phyloP scores from a whole-genome alignment of 1,140 invertebrate genomes.

The Drosophila persimilis region DNA sequence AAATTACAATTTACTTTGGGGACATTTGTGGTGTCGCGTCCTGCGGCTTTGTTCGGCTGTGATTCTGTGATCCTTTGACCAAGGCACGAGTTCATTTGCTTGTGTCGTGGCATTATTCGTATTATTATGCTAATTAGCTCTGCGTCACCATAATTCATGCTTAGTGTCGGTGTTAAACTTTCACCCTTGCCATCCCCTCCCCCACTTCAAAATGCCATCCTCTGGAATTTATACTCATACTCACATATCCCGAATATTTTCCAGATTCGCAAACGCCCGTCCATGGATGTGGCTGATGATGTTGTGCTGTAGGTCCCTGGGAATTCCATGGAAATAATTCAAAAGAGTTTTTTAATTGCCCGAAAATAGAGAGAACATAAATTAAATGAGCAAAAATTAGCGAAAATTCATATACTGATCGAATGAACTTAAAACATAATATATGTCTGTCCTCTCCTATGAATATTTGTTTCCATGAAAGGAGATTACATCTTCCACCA shows the following conservation, averaged over 20 bases:
- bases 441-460: too few species aligned
- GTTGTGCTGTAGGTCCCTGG: constrained; percentile 79
- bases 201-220: neutral
- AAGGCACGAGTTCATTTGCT: constrained; percentile 44
- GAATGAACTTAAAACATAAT: too few species aligned
- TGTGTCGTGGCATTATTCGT: constrained; percentile 37
- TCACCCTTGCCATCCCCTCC: neutral
- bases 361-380: too few species aligned
- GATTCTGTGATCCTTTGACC: constrained; percentile 22
- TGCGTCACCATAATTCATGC: constrained; percentile 44
- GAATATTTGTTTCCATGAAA: too few species aligned
- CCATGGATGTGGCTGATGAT: constrained; percentile 77
- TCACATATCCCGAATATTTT: constrained; percentile 78
- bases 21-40: constrained; percentile 4
- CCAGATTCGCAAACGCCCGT: constrained; percentile 72
- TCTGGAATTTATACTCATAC: constrained; percentile 40
- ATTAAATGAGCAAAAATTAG: too few species aligned
- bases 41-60: constrained; percentile 15
- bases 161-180: constrained; percentile 44
- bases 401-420: too few species aligned
- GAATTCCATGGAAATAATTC: neutral
- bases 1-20: constrained; percentile 43
- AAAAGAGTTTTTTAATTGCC: neutral
- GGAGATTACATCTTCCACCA: too few species aligned
- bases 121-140: constrained; percentile 64